Percentiles rank a stretch among this genome's conserved stretches.
Conservation (phyloP, 2,113 vertebrate species). For the Lucifuga dentata region DNA sequence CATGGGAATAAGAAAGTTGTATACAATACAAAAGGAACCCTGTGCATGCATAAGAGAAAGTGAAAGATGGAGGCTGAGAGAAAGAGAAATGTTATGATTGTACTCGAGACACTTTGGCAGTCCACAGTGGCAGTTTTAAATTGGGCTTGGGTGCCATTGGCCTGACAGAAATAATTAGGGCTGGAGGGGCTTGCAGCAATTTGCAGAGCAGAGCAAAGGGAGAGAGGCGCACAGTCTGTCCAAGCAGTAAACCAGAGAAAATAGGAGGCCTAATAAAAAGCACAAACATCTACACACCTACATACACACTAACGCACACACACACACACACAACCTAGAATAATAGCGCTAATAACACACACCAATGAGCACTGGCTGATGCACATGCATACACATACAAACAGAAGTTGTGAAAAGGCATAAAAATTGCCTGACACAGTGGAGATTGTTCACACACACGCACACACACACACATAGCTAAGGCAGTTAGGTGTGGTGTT, state of each 20-base stretch:
- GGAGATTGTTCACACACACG: constrained; percentile 22
- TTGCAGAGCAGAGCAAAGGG: constrained; percentile 64
- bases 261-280: constrained; percentile 68
- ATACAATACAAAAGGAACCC: constrained; percentile 49
- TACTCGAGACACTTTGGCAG: constrained; percentile 69
- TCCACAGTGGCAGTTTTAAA: constrained; percentile 74
- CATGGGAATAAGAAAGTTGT: constrained; percentile 45
- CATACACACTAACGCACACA: constrained; percentile 39
- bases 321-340: constrained; percentile 40
- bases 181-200: constrained; percentile 76
- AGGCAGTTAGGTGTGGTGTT: constrained; percentile 55
- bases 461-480: constrained; percentile 10
- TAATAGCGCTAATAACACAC: constrained; percentile 58
- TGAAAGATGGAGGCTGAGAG: constrained; percentile 35
- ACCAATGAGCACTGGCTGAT: constrained; percentile 28
- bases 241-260: constrained; percentile 70
- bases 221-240: constrained; percentile 64
- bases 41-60: constrained; percentile 27
- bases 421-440: constrained; percentile 35
- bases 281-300: constrained; percentile 63
- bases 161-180: constrained; percentile 80
- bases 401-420: constrained; percentile 37
- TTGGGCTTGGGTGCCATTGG: constrained; percentile 75
- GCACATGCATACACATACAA: constrained; percentile 35
- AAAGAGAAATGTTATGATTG: constrained; percentile 68